phyloP scores from a whole-genome alignment of 2,888 invertebrate genomes.

The Parapristionchus giblindavisi region DNA sequence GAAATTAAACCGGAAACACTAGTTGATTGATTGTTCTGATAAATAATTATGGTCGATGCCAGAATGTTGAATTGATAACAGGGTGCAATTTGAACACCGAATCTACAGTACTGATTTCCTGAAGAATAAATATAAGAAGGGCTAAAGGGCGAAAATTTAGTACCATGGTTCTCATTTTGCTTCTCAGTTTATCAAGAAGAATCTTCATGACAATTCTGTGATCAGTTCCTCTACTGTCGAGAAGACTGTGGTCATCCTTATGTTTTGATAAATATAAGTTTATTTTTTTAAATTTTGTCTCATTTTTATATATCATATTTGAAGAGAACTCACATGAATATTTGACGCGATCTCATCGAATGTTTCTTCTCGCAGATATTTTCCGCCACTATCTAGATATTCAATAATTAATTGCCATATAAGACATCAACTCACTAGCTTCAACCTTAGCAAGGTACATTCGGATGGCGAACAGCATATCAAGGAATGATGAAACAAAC shows the following conservation, averaged over 20 bases:
- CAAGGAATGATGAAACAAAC: slow-evolving; percentile 28
- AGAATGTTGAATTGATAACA: slow-evolving; percentile 29
- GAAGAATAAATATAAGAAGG: too few species aligned
- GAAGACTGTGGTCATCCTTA: not conserved
- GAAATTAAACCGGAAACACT: not conserved
- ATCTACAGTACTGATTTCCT: not conserved
- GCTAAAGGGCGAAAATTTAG: too few species aligned
- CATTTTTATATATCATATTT: not conserved
- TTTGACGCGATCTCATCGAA: not conserved
- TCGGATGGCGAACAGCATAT: slow-evolving; percentile 19
- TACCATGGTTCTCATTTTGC: not conserved
- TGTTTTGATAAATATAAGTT: not conserved
- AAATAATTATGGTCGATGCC: slow-evolving; percentile 14
- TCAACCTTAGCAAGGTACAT: not conserved
- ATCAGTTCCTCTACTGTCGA: not conserved
- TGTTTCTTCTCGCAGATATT: not conserved
- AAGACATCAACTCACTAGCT: not conserved
- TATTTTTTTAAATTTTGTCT: not conserved
- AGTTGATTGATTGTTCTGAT: not conserved
- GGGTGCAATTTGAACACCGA: slow-evolving; percentile 3
- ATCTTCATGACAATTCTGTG: not conserved
- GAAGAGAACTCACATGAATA: not conserved
- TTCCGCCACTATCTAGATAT: not conserved
- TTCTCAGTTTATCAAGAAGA: not conserved
- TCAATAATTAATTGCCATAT: not conserved